phyloP scores from a whole-genome alignment of 1,140 invertebrate species.

The Drosophila nannoptera region DNA sequence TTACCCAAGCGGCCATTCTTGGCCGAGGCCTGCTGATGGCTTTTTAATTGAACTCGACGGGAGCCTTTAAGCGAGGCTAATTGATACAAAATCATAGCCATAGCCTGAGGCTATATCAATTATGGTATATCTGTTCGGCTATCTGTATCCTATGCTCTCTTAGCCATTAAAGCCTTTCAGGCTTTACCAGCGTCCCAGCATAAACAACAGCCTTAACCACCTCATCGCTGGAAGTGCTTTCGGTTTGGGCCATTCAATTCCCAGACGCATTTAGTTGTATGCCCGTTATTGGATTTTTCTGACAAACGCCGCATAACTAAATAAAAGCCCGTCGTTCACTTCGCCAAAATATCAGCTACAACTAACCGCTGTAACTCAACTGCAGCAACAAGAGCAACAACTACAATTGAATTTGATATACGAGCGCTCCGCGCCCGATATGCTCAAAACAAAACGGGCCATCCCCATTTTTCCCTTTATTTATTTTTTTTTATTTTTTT shows the following conservation, averaged over 20 bases:
- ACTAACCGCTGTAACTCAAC: constrained; percentile 50
- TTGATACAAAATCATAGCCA: background rate
- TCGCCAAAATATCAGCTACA: constrained; percentile 39
- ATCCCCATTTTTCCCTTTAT: background rate
- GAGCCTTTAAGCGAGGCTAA: background rate
- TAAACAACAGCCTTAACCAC: constrained; percentile 17
- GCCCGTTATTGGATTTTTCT: constrained; percentile 50
- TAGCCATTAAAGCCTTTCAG: too few species aligned
- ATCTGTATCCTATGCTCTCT: too few species aligned
- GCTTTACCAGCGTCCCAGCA: background rate
- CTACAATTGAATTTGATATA: constrained; percentile 60
- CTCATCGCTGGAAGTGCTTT: constrained; percentile 32
- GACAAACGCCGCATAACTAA: constrained; percentile 52
- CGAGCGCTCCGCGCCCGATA: constrained; percentile 38
- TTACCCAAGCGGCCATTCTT: too few species aligned
- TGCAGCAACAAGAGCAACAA: constrained; percentile 29
- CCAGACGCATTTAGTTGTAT: constrained; percentile 47
- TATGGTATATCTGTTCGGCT: too few species aligned
- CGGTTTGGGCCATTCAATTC: constrained; percentile 27
- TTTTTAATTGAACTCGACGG: too few species aligned
- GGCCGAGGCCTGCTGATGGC: too few species aligned
- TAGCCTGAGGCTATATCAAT: too few species aligned
- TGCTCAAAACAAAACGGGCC: constrained; percentile 43
- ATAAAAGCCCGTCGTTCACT: constrained; percentile 65
- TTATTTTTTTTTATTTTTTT: constrained; percentile 17